Conservation (phyloP, 2,888 invertebrate genomes). For the Drosophila meridiana region DNA sequence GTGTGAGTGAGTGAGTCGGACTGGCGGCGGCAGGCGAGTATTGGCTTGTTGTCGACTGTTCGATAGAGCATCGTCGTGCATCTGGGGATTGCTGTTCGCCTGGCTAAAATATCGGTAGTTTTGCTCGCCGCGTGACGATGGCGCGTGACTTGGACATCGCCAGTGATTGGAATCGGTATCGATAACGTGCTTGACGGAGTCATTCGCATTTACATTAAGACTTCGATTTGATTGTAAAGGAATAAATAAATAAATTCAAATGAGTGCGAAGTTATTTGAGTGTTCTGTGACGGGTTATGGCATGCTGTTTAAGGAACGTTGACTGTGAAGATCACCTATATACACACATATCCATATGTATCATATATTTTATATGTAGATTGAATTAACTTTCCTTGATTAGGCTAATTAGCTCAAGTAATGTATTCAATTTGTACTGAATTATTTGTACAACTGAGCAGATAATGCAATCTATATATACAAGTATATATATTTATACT, state of each 20-base stretch:
- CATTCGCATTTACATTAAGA: conserved; percentile 14
- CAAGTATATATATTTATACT: background rate
- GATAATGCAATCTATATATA: background rate
- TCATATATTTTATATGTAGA: background rate
- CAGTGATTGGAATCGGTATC: conserved; percentile 67
- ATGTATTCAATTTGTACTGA: background rate
- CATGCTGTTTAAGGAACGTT: background rate
- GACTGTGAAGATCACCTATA: conserved; percentile 5
- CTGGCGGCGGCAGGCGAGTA: conserved; percentile 3
- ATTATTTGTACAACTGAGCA: background rate
- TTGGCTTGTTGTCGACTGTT: conserved; percentile 55
- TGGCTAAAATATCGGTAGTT: conserved; percentile 85
- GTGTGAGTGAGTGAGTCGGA: conserved; percentile 4
- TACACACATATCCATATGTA: no score
- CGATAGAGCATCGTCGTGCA: conserved; percentile 49
- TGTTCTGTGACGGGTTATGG: background rate
- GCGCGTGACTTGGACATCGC: conserved; percentile 64
- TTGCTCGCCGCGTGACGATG: conserved; percentile 71
- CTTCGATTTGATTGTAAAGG: conserved; percentile 12
- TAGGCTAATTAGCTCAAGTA: background rate
- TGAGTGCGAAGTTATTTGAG: background rate
- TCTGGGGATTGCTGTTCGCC: conserved; percentile 69
- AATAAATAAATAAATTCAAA: background rate
- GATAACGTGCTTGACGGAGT: conserved; percentile 48
- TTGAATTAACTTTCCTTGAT: background rate